phyloP scores from a whole-genome alignment of 2,888 invertebrate genomes.

The Macropis europaea region DNA sequence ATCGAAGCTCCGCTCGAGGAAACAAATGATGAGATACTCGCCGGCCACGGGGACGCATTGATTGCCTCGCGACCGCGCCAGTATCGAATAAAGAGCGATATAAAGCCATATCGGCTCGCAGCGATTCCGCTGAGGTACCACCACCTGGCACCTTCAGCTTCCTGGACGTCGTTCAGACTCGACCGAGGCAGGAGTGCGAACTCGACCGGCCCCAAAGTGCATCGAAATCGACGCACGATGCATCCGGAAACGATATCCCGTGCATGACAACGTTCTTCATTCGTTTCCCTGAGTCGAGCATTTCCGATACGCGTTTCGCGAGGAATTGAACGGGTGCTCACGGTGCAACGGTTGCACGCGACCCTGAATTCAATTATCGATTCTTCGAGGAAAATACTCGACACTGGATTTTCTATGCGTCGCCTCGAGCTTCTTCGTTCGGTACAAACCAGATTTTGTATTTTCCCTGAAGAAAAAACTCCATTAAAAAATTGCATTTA shows the following conservation, averaged over 20 bases:
- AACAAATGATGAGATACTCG: constrained; percentile 13
- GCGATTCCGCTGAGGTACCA: too few species aligned
- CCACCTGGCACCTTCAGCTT: too few species aligned
- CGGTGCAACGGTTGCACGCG: constrained; percentile 17
- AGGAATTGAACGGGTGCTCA: constrained; percentile 1
- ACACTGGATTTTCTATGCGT: constrained; percentile 27
- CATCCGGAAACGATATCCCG: background rate
- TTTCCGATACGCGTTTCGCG: background rate
- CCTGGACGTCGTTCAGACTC: background rate
- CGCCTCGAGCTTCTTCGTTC: background rate
- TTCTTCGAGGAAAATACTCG: constrained; percentile 38
- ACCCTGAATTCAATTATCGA: constrained; percentile 54
- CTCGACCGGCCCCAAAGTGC: too few species aligned
- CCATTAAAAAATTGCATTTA: too few species aligned
- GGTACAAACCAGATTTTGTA: background rate
- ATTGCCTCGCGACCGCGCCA: constrained; percentile 37
- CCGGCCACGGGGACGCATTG: constrained; percentile 35
- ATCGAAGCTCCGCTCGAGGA: constrained; percentile 30
- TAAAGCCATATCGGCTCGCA: too few species aligned
- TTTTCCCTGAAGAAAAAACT: too few species aligned
- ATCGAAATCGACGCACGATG: background rate
- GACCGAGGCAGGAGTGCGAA: background rate
- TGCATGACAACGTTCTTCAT: background rate
- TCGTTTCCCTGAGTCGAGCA: background rate
- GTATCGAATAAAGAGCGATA: constrained; percentile 10